phyloP scores from a whole-genome alignment of 2,113 vertebrate genomes.

The Trinectes maculatus region DNA sequence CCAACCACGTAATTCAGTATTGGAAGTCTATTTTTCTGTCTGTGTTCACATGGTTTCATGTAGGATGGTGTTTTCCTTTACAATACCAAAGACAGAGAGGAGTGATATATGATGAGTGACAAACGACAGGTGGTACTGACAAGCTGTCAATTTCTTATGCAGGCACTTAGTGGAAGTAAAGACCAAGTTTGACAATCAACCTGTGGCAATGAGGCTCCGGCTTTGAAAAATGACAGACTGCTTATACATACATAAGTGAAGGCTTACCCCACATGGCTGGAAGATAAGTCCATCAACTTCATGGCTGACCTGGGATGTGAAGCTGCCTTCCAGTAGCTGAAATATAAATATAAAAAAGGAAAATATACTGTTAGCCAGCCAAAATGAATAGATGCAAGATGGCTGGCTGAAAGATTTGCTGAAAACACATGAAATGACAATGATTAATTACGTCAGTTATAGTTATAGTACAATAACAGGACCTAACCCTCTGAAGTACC shows the following conservation, averaged over 20 bases:
- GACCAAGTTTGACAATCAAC: constrained; percentile 34
- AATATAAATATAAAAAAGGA: constrained; percentile 42
- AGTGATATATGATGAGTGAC: constrained; percentile 30
- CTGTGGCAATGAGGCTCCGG: constrained; percentile 9
- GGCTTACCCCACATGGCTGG: constrained; percentile 95
- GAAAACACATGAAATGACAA: constrained; percentile 19
- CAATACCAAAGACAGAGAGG: constrained; percentile 34
- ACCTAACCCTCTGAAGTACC: constrained; percentile 4
- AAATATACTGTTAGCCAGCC: constrained; percentile 19
- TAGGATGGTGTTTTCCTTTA: constrained; percentile 46
- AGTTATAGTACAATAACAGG: constrained; percentile 1
- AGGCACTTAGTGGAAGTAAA: constrained; percentile 15
- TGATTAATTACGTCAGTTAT: constrained; percentile 27
- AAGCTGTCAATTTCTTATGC: constrained; percentile 40
- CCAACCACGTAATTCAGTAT: constrained; percentile 7
- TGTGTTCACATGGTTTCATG: constrained; percentile 38
- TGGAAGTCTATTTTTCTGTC: too few species aligned
- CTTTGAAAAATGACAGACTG: constrained; percentile 42
- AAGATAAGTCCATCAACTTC: constrained; percentile 98
- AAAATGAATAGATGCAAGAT: constrained; percentile 25
- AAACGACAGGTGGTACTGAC: constrained; percentile 44
- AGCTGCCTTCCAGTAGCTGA: constrained; percentile 96
- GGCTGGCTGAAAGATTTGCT: constrained; percentile 6
- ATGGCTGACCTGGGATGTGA: constrained; percentile 97
- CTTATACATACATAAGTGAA: constrained; percentile 16